phyloP scores from a whole-genome alignment of 1,140 invertebrate species.

The Philaenus spumarius region DNA sequence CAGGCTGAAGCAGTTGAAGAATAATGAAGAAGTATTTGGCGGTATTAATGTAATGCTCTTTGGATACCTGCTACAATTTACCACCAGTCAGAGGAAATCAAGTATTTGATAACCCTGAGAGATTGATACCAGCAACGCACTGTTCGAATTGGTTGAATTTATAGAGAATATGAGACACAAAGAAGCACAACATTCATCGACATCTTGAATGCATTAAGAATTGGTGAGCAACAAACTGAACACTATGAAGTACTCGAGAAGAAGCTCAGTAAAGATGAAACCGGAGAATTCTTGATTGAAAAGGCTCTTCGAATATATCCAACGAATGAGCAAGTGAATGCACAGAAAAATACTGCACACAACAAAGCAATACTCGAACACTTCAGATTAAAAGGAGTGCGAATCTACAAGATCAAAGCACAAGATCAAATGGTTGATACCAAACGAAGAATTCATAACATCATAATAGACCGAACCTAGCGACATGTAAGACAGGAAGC shows the following conservation, averaged over 20 bases:
- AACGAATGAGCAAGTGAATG: background rate
- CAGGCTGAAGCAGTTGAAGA: conserved; percentile 33
- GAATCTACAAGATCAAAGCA: conserved; percentile 24
- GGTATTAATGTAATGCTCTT: conserved; percentile 36
- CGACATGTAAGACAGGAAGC: background rate
- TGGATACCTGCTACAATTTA: conserved; percentile 38
- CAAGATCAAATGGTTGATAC: conserved; percentile 26
- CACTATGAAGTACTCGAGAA: background rate
- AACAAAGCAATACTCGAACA: background rate
- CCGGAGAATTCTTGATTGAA: background rate
- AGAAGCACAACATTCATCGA: background rate
- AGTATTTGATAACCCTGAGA: conserved; percentile 35
- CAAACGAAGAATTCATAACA: background rate
- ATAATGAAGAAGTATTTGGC: conserved; percentile 26
- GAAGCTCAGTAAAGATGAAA: background rate
- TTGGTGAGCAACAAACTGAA: background rate
- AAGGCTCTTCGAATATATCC: background rate
- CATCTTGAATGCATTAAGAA: background rate
- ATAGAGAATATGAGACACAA: background rate
- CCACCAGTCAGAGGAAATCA: conserved; percentile 33
- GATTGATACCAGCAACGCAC: conserved; percentile 32
- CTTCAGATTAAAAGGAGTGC: conserved; percentile 4
- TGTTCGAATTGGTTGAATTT: conserved; percentile 21
- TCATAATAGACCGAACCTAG: background rate
- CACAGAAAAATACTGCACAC: background rate